Evolutionary conservation across 2,797 vertebrate species (phyloP).

Genomic region (Ctenosaura bakeri): DNA sequence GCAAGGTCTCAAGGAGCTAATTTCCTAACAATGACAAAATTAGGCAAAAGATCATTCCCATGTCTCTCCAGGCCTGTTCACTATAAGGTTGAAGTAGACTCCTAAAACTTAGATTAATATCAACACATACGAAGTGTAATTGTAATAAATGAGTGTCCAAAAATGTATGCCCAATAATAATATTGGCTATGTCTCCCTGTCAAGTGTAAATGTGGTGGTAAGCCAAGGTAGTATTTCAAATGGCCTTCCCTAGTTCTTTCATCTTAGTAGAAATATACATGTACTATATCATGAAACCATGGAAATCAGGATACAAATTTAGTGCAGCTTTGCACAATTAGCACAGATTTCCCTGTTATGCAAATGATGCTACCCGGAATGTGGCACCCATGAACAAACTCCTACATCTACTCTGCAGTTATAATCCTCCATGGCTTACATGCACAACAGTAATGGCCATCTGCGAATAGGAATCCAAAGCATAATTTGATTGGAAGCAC

Average conservation of each 20-base stretch:
- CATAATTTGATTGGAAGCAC: neutral
- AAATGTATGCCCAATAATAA: neutral
- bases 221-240: neutral
- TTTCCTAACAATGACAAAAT: neutral
- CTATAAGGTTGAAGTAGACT: neutral
- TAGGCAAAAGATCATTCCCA: neutral
- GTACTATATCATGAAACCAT: neutral
- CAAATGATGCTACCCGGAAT: neutral
- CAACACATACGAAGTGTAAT: neutral
- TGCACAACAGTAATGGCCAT: neutral
- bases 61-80: neutral
- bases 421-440: neutral
- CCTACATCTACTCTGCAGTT: neutral
- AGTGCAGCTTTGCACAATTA: slow-evolving; percentile 18
- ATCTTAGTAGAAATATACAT: neutral
- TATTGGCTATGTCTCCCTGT: neutral
- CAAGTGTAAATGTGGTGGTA: neutral
- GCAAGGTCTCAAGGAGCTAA: neutral
- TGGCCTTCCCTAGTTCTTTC: neutral
- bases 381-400: neutral
- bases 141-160: neutral
- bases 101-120: neutral
- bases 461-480: neutral
- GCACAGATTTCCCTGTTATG: neutral
- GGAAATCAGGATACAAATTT: slow-evolving; percentile 6